Conservation (phyloP, 2,113 vertebrate genomes). For the Butorides virescens region DNA sequence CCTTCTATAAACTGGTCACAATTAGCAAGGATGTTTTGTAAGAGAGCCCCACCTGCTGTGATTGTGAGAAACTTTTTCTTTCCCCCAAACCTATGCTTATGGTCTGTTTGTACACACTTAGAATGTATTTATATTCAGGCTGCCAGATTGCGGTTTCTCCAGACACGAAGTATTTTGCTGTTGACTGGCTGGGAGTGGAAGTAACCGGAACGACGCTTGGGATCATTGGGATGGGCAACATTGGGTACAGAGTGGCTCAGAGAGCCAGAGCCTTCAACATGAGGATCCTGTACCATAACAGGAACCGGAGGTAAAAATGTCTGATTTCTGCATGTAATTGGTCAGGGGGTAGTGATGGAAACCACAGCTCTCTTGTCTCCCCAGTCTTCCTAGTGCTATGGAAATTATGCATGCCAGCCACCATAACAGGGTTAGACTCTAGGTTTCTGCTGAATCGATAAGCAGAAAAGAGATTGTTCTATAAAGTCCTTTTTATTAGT, state of each 20-base stretch:
- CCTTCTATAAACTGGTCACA: neutral
- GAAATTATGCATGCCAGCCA: neutral
- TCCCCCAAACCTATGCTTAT: fast-evolving
- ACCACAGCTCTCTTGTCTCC: neutral
- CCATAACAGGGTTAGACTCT: neutral
- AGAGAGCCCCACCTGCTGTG: neutral
- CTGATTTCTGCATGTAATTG: neutral
- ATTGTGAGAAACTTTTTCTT: neutral
- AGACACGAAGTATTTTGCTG: conserved; percentile 9
- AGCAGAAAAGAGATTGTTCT: neutral
- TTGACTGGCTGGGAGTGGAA: conserved; percentile 68
- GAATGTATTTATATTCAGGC: conserved; percentile 18
- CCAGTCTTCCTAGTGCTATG: fast-evolving
- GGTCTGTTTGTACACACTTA: neutral
- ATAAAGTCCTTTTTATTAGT: neutral
- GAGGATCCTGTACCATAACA: conserved; percentile 77
- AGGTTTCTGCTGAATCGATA: neutral
- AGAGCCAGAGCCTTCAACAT: conserved; percentile 73
- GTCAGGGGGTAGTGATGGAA: fast-evolving
- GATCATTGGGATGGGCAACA: conserved; percentile 74
- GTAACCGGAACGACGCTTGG: conserved; percentile 67
- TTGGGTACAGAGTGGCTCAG: conserved; percentile 73
- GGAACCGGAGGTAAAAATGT: conserved; percentile 56
- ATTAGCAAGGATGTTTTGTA: neutral
- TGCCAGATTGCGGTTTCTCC: conserved; percentile 43